Evolutionary conservation across 2,888 invertebrate species (phyloP), one percentile per base, ranked within the genome.

Genomic region (Teleiodes luculella): DNA sequence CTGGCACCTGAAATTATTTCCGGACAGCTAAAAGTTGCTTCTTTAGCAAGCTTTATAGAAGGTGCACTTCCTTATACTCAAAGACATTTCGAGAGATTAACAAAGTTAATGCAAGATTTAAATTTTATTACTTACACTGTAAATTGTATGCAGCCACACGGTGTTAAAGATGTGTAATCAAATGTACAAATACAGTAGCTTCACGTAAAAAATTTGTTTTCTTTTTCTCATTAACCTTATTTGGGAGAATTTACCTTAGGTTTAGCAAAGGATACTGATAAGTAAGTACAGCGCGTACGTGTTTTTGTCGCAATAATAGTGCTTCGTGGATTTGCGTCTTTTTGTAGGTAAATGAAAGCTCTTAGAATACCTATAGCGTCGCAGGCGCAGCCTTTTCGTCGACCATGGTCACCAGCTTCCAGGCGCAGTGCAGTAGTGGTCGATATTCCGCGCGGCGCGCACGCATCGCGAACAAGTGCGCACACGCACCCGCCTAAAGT

Each of bases 61-160:
- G 93, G 93, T 10, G 87, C 95, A 13, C 82, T 97, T 33, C 96
- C 97, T 0, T 98, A 97, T 73, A 96, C 96, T 0, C 95, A 96
- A 64, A 91, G 96, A 52, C 96, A 96, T 83, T 95, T 94, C 72
- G 94, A 93, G 69, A 88, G 96, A 65, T 80, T 95, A 52, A 95
- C 95, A 1, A 93, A 94, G 66, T 83, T 96, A 60, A 81, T 94
- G 66, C 95, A 96, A 86, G 96, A 97, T 78, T 84, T 96, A 35
- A 93, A 95, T 72, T 94, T 97, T 75, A 90, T 97, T 52, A 94
- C 94, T 58, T 98, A 96, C 74, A 95, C 95, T 49, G 90, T 94
- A 18, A 93, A 93, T 69, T 92, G 93, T 77, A 95, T 95, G 94
- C 93, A 94, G 80, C 93, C 93, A 13, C 91, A 93, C 74, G 74